phyloP scores from a whole-genome alignment of 2,113 vertebrate genomes.

The Eublepharis macularius region DNA sequence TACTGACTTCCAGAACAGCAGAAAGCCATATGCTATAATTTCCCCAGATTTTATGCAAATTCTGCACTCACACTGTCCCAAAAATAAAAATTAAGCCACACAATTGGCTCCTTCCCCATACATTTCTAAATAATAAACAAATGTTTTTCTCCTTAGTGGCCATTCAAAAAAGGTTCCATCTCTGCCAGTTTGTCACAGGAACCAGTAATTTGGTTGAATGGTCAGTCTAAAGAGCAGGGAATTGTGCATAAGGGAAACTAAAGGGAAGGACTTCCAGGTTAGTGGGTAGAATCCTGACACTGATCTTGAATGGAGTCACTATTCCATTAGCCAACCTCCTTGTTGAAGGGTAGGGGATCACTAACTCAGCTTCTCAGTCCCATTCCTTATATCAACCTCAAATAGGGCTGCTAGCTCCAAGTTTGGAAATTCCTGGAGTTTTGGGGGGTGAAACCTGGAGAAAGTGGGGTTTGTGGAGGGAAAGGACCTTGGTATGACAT shows the following conservation, averaged over 20 bases:
- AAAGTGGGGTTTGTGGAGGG: too few species aligned
- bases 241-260: too few species aligned
- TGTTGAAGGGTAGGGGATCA: neutral
- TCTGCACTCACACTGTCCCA: neutral
- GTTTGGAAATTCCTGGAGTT: too few species aligned
- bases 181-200: too few species aligned
- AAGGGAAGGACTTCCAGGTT: neutral
- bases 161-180: too few species aligned
- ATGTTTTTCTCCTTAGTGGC: neutral
- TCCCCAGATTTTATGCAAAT: neutral
- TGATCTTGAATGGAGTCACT: neutral
- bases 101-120: neutral
- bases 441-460: too few species aligned
- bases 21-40: neutral
- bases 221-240: neutral
- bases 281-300: neutral
- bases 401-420: too few species aligned
- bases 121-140: neutral
- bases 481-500: too few species aligned
- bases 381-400: neutral
- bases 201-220: too few species aligned
- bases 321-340: neutral
- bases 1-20: neutral
- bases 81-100: neutral
- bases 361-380: neutral